Base-by-base conservation (phyloP, 1,140 invertebrate genomes). In the Vollenhovia emeryi region DNA sequence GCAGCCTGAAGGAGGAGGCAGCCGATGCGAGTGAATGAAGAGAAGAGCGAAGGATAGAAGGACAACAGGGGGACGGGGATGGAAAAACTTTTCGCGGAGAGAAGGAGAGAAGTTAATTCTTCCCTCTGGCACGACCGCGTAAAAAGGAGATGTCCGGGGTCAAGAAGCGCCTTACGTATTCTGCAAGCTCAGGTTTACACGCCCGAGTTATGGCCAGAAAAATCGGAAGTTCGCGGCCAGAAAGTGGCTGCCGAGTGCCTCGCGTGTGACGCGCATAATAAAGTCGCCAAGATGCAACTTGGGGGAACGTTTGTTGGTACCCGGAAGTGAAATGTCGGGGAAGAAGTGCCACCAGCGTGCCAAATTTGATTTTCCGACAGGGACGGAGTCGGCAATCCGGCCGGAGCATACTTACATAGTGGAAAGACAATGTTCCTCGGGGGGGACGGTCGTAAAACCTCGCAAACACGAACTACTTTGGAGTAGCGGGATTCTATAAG, bases 181-280 rank as follows among this genome's bases (percentile, higher is more conserved):
- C 86, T 80, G 74, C 74, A 80, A 86, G 66, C 86, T 80, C 86
- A 86, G 74, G 66, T 86, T 86, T 85, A 73, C 64, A 79, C 73
- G 50, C 13, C 48, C 71, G 71, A 84, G 73, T 40, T 86, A 85
- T 80, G 84, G 48, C 59, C 36, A 48, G 68, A 82, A 87, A 86
- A 86, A 86, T 86, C 66, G 52, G 60, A 82, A 66, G 66, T 50
- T 57, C 66, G 66, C 55, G 69, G 62, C 50, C 64, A 45, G 40
- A 40, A 60, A 76, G 80, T 76, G 71, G 45, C 79, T 86, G 52
- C 45, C 6, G 79, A 86, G 79, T 48, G 48, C 68, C 60, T 75
- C 71, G 80, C 69, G 69, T 68, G 79, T 84, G 84, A 83, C 55
- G 73, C 43, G 69, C 73, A 76, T 84, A 84, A 64, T 84, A 84